Evolutionary conservation across 2,888 invertebrate species (phyloP), one percentile per base, ranked within the genome.

Genomic region (Ectropis crepuscularia): DNA sequence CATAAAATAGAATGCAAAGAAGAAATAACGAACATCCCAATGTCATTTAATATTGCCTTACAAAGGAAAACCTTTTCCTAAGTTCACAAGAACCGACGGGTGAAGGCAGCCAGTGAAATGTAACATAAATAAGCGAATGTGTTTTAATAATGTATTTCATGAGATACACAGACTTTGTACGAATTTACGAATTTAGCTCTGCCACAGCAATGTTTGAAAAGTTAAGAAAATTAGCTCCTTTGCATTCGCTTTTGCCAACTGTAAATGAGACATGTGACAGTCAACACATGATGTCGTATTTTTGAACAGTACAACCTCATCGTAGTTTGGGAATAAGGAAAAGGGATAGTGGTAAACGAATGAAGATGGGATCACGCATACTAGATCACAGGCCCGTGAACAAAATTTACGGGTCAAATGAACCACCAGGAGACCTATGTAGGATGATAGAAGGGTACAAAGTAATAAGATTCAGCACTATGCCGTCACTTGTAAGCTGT

Each of bases 81-180:
- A 57, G 47, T 55, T 59, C 48, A 51, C 47, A 46, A 58, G 10
- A 48, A 28, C 16, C 36, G 53, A 50, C 53, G 42, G 57, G 16
- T 43, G 63, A 42, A 54, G 54, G 54, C 50, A 54, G 48, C 58
- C 39, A 12, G 46, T 42, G 59, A 60, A 42, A 59, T 54, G 63
- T 63, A 54, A 55, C 60, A 38, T 60, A 53, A 57, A 65, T 61
- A 65, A 43, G 53, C 43, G 43, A 48, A 42, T 48, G 59, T 63
- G 53, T 53, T 54, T 63, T 67, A 61, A 58, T 67, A 63, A 61
- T 61, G 57, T 61, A 55, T 61, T 62, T 63, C 67, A 28, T 10
- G 61, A 60, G 11, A 46, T 38, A 54, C 53, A 51, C 50, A 42
- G 42, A 37, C 47, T 43, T 57, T 11, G 48, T n/a, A n/a, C n/a